These are phyloP conservation scores for Hippocampus zosterae DNA, from an alignment of 2,113 vertebrate species.

Conservation along the genomic window DNA sequence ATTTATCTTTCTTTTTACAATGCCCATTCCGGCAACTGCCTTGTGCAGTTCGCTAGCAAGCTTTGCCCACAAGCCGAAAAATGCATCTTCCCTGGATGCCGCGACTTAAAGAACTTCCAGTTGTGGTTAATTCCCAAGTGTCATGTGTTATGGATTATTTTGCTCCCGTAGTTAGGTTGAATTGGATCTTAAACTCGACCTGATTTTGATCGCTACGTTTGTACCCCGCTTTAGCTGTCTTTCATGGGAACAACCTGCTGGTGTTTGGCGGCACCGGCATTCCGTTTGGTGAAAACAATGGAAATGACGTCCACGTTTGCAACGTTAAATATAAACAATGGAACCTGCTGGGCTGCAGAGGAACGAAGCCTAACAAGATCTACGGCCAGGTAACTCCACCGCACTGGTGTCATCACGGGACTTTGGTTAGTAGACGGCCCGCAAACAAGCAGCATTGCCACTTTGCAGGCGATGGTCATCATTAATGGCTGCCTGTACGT, in stretches of 20 bases:
- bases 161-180: too few relatives aligned
- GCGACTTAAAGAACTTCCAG: too few relatives aligned
- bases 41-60: too few relatives aligned
- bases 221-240: conserved; percentile 72
- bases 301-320: conserved; percentile 94
- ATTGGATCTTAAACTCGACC: neutral
- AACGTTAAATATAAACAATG: conserved; percentile 94
- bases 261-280: conserved; percentile 97
- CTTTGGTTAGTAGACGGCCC: neutral
- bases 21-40: too few relatives aligned
- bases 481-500: conserved; percentile 95
- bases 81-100: too few relatives aligned
- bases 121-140: too few relatives aligned
- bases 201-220: neutral
- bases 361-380: conserved; percentile 93
- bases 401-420: neutral
- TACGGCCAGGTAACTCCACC: conserved; percentile 85
- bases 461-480: conserved; percentile 89
- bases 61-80: too few relatives aligned
- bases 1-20: too few relatives aligned
- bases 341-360: conserved; percentile 90
- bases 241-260: conserved; percentile 93
- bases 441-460: neutral
- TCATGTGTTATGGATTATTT: too few relatives aligned
- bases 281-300: conserved; percentile 95